Base-by-base conservation (phyloP, 2,113 vertebrate genomes). In the Bubo bubo region DNA sequence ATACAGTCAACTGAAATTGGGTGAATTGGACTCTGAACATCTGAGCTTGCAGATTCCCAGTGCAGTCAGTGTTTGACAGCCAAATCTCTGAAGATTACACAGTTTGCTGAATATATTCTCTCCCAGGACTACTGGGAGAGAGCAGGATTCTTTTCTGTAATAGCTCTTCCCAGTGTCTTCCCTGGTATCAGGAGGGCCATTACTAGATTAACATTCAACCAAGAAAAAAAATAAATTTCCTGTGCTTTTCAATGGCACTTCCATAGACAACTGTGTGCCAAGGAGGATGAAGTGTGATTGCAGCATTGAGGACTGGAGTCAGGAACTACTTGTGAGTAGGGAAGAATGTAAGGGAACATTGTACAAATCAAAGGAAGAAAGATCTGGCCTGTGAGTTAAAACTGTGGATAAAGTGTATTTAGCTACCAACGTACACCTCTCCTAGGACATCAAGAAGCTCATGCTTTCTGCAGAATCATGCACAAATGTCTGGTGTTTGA, bases 31-130 rank as follows among this genome's bases (percentile, higher is more conserved):
- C 24, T 75, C 71, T 62, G 63, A 70, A 74, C 27, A 77, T 66
- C 92, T 94, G 66, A 96, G 50, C 53, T 93, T 95, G 88, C 88
- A 87, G 56, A 79, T 92, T 91, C 45, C 72, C 39, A 88, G 71
- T 2, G 0, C 37, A 52, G 86, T 59, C 58, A 72, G 60, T 10
- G 1, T 82, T 89, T 77, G 47, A 41, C 64, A 92, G 68, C 34
- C 56, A 71, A 56, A 30, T 72, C 30, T 73, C 47, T 79, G 53
- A 53, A 86, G 73, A 41, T 91, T 68, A 52, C n/a, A 26, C 8
- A 2, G 0, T 75, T 63, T 91, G 18, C 28, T 0, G 2, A 45
- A 14, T 63, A 43, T 43, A 39, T 56, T 55, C 30, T 77, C 59
- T 43, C 52, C 32, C 19, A 22, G 39, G 35, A 58, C 58, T 70